Conservation (phyloP, 2,113 vertebrate genomes). For the Stigmatopora nigra region DNA sequence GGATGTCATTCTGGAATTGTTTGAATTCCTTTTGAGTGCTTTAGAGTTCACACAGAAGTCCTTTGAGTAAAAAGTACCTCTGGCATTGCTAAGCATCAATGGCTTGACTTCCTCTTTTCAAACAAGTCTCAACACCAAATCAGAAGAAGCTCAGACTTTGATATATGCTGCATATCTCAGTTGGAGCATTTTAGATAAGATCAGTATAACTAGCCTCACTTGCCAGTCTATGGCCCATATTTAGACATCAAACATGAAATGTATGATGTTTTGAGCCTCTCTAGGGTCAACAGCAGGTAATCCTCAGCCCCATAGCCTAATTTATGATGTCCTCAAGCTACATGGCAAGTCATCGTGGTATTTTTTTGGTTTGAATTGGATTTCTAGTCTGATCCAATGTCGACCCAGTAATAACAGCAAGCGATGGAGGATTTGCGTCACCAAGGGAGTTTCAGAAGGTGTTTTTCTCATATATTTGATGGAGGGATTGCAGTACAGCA, state of each 20-base stretch:
- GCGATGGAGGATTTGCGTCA: too few species aligned
- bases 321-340: too few species aligned
- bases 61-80: slow-evolving; percentile 6
- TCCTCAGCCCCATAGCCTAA: slow-evolving; percentile 11
- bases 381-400: too few species aligned
- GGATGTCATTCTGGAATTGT: not conserved
- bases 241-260: slow-evolving; percentile 22
- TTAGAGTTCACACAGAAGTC: slow-evolving; percentile 15
- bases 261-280: slow-evolving; percentile 18
- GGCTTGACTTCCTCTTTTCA: slow-evolving; percentile 45
- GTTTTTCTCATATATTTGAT: too few species aligned
- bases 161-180: slow-evolving; percentile 36
- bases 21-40: slow-evolving; percentile 32
- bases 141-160: slow-evolving; percentile 34
- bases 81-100: slow-evolving; percentile 24
- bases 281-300: slow-evolving; percentile 25
- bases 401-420: too few species aligned
- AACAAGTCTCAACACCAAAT: slow-evolving; percentile 37
- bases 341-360: too few species aligned
- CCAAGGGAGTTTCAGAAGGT: too few species aligned
- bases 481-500: too few species aligned
- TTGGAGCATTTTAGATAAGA: slow-evolving; percentile 45
- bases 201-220: slow-evolving; percentile 35
- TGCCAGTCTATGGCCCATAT: slow-evolving; percentile 25
- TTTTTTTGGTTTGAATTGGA: too few species aligned